Evolutionary conservation across 1,140 invertebrate species (phyloP), one percentile per base, ranked within the genome.

Genomic region (Manduca sexta): DNA sequence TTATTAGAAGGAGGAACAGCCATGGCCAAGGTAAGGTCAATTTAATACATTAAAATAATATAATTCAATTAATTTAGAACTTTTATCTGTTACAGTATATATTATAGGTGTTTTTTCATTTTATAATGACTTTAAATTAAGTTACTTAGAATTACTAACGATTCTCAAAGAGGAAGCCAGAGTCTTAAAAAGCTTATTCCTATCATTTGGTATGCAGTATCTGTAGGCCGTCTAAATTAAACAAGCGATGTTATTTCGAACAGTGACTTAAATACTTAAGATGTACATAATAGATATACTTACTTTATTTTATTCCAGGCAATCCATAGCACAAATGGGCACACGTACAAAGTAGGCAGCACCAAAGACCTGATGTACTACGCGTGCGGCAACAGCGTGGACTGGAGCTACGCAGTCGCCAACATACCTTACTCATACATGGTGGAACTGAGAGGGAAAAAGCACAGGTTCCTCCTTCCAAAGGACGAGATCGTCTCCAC

Each of bases 401-500:
- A 94, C 62, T 93, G 91, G 91, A 89, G 88, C 5, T 90, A 92
- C 74, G 90, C 86, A 0, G 83, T 74, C 3, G 86, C 83, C 0
- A 88, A 88, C 11, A 88, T 92, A 2, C 89, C 90, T 13, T 91
- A 93, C 54, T 84, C 90, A 0, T 95, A 90, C 55, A 90, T 91
- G 48, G 77, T 93, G 14, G 93, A 95, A 70, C 80, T 95, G n/a
- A 82, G 92, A 2, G 90, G 91, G 8, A 82, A 82, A 45, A 67
- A 74, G 7, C 69, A 84, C 13, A 91, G 92, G 5, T 95, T 95
- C 63, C 40, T 92, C 1, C 78, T 95, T 7, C 93, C 93, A 0
- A 88, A 90, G 33, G 72, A 84, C 18, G 88, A 92, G 62, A 94
- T 95, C 33, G 59, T 88, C 3, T 84, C 88, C 0, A 92, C 91